Evolutionary conservation across 2,888 invertebrate genomes (phyloP).

Genomic region (Halictus ligatus): DNA sequence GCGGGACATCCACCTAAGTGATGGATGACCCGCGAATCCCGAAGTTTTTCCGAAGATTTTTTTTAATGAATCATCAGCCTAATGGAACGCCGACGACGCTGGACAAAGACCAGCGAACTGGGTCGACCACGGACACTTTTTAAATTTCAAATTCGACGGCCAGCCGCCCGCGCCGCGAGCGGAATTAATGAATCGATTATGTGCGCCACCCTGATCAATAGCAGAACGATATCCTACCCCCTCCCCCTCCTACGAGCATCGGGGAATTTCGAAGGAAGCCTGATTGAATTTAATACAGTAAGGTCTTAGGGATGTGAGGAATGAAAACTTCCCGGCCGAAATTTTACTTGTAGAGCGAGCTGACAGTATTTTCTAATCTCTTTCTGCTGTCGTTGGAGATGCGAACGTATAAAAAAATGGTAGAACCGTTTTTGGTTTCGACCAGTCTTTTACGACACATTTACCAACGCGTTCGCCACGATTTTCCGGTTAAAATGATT

Average conservation of each 20-base stretch:
- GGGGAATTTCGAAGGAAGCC: not conserved
- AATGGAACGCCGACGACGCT: not conserved
- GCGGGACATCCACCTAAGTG: not conserved
- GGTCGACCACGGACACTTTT: slow-evolving; percentile 8
- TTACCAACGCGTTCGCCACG: no score
- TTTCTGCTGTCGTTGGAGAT: no score
- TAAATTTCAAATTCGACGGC: slow-evolving; percentile 14
- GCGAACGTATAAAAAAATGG: no score
- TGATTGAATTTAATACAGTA: not conserved
- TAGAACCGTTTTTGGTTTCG: no score
- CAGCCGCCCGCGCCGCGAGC: not conserved
- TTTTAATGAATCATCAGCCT: slow-evolving; percentile 17
- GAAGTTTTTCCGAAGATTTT: slow-evolving; percentile 20
- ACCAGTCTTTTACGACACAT: no score
- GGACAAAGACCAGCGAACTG: slow-evolving; percentile 3
- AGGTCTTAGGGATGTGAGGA: not conserved
- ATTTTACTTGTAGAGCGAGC: no score
- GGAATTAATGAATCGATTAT: not conserved
- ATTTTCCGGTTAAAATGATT: no score
- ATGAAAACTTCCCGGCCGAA: not conserved
- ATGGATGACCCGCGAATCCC: slow-evolving; percentile 30
- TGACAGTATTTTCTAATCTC: no score
- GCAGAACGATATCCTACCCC: not conserved
- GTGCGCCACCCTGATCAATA: not conserved
- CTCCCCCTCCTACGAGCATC: no score